Evolutionary conservation across 2,113 vertebrate species (phyloP).

Genomic region (Malurus cyaneus): DNA sequence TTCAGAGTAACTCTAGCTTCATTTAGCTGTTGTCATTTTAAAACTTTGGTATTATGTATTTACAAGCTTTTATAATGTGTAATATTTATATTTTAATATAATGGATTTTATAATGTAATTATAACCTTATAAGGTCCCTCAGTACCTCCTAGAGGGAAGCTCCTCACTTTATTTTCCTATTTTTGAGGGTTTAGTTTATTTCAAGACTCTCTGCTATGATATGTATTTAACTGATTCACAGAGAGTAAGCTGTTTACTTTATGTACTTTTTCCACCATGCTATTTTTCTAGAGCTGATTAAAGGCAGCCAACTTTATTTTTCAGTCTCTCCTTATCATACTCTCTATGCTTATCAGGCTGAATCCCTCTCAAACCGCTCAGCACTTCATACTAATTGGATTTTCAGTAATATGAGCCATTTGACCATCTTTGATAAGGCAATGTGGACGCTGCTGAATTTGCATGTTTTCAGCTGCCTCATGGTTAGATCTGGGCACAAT

Average conservation of each 20-base stretch:
- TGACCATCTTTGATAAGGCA: background rate
- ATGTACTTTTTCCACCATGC: background rate
- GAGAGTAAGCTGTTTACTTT: background rate
- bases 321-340: background rate
- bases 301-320: background rate
- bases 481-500: background rate
- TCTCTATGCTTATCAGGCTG: background rate
- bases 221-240: background rate
- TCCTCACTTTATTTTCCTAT: background rate
- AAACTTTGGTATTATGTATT: background rate
- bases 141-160: background rate
- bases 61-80: background rate
- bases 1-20: background rate
- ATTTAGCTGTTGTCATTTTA: background rate
- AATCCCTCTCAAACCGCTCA: background rate
- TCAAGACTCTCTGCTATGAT: background rate
- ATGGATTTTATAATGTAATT: too few species aligned
- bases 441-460: background rate
- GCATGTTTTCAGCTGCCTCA: background rate
- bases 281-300: background rate
- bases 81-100: too few species aligned
- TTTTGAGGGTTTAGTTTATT: background rate
- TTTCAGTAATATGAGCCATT: background rate
- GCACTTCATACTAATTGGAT: background rate
- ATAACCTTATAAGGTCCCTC: background rate